These are phyloP conservation scores for Pelobates cultripes DNA, from an alignment of 2,797 vertebrate species.

Conservation along the genomic window DNA sequence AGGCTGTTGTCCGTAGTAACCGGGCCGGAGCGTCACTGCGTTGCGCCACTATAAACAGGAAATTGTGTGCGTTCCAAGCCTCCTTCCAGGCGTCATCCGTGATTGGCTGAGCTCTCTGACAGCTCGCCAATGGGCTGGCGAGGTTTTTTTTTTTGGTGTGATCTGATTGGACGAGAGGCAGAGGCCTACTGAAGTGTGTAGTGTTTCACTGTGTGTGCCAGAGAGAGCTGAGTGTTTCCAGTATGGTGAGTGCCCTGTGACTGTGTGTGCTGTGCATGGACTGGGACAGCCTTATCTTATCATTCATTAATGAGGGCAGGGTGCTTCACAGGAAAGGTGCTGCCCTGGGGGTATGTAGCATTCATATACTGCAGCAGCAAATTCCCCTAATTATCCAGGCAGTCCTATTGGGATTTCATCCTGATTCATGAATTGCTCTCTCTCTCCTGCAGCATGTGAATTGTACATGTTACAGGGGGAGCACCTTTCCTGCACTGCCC, in stretches of 20 bases:
- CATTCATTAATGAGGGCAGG: no score
- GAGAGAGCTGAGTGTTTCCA: background rate
- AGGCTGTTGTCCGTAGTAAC: constrained; percentile 12
- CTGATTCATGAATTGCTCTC: no score
- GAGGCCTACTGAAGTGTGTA: background rate
- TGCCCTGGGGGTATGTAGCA: no score
- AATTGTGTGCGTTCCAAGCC: constrained; percentile 6
- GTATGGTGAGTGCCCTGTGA: constrained; percentile 29
- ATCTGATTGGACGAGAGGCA: background rate
- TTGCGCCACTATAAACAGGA: background rate
- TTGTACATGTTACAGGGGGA: no score
- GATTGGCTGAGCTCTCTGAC: constrained; percentile 3
- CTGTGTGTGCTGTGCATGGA: no score
- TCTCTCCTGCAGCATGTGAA: no score
- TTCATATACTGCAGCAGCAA: no score
- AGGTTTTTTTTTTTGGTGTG: background rate
- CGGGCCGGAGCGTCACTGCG: background rate
- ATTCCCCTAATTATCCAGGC: no score
- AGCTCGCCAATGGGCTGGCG: background rate
- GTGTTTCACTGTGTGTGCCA: background rate
- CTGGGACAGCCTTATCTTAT: no score
- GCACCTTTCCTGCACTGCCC: no score
- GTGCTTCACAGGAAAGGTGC: no score
- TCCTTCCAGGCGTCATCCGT: background rate
- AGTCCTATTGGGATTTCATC: no score